Base-by-base conservation (phyloP, 2,113 vertebrate species). In the Tupaia tana region DNA sequence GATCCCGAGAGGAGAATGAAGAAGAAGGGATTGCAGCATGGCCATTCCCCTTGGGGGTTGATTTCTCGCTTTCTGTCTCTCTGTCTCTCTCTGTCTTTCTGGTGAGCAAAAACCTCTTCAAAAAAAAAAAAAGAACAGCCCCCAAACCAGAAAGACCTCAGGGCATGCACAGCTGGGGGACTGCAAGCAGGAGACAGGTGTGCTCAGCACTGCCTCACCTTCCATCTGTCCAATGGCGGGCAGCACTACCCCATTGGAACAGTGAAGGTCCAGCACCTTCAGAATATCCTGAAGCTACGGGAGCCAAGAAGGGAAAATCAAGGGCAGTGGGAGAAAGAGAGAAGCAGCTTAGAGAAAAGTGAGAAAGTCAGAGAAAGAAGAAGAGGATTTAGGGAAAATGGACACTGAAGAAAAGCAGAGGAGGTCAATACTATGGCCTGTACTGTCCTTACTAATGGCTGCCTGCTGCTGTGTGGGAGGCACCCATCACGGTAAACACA, bases 171-270 rank as follows among this genome's bases (percentile, higher is more conserved):
- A 92, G 97, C 18, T 77, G 88, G 96, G 97, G 98, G 63, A 97
- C 93, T 77, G 20, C 97, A 97, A 97, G 97, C 91, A 96, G 87
- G 85, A 64, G 29, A 95, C 93, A 89, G 97, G 95, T 92, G 83
- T n/a, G n/a, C 93, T 56, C 16, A 86, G 97, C 97, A 97, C 98
- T 97, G 98, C 97, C 99, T 99, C 99, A 99, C 99, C 99, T 99
- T 99, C 98, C 98, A 98, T 97, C n/a, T n/a, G n/a, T n/a, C n/a
- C n/a, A n/a, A n/a, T n/a, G n/a, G n/a, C n/a, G n/a, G n/a, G n/a
- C n/a, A n/a, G n/a, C n/a, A n/a, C n/a, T n/a, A n/a, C n/a, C n/a
- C n/a, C n/a, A n/a, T n/a, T n/a, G n/a, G n/a, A n/a, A n/a, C n/a
- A n/a, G n/a, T n/a, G n/a, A n/a, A n/a, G n/a, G n/a, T n/a, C n/a